A percentile compares a stretch with the other conserved stretches of the same genome.
phyloP scores from a whole-genome alignment of 2,797 vertebrate genomes.

The Eurystomus glaucurus region DNA sequence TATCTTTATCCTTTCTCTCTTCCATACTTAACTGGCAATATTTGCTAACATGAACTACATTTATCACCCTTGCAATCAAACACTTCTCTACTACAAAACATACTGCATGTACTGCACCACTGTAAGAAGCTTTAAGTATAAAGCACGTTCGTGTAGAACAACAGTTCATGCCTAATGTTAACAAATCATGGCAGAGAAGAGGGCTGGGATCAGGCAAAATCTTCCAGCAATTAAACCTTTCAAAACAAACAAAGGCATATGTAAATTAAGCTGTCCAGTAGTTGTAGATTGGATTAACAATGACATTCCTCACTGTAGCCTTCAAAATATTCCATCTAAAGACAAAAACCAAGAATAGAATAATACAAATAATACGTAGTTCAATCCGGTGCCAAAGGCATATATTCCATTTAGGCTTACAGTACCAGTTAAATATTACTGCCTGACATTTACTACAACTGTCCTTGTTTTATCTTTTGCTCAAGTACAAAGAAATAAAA shows the following conservation, averaged over 20 bases:
- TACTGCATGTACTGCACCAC: not conserved
- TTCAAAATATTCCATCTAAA: not conserved
- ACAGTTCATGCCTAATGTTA: not conserved
- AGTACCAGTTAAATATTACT: not conserved
- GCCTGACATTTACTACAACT: not conserved
- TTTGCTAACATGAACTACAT: not conserved
- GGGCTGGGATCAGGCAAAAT: not conserved
- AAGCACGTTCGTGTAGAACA: not conserved
- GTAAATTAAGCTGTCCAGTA: not conserved
- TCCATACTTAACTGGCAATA: not conserved
- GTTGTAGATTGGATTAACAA: not conserved
- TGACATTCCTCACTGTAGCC: not conserved
- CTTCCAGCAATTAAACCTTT: not conserved
- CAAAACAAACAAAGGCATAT: not conserved
- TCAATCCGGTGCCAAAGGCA: not conserved
- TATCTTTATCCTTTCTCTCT: not conserved
- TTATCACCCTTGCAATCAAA: not conserved
- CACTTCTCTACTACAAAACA: not conserved
- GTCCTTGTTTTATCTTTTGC: not conserved
- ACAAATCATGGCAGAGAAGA: not conserved
- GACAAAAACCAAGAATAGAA: not conserved
- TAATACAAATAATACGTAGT: not conserved
- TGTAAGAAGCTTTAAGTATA: not conserved
- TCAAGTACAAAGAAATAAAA: constrained; percentile 11
- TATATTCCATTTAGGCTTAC: not conserved